phyloP scores from a whole-genome alignment of 2,888 invertebrate genomes.

The Herminia tarsipennalis region DNA sequence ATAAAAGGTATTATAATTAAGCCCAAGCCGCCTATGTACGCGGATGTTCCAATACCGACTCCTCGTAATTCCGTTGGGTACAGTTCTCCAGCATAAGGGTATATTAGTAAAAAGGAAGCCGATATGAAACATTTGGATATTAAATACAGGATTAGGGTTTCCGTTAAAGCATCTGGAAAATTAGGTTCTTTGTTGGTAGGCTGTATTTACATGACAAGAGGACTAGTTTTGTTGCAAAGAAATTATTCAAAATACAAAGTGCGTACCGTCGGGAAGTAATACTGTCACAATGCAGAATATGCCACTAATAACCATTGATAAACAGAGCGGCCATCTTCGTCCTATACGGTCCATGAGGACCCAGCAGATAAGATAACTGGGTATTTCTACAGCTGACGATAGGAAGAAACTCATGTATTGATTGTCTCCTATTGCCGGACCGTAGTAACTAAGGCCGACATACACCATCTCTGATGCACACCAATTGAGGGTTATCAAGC shows the following conservation, averaged over 20 bases:
- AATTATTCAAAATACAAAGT: conserved; percentile 1
- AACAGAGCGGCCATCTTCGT: conserved; percentile 94
- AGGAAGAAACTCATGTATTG: conserved; percentile 96
- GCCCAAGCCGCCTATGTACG: conserved; percentile 95
- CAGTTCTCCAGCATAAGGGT: conserved; percentile 96
- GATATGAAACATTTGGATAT: conserved; percentile 96
- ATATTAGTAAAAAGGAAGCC: conserved; percentile 95
- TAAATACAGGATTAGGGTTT: conserved; percentile 91
- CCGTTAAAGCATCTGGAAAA: conserved; percentile 89
- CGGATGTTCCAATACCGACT: conserved; percentile 95
- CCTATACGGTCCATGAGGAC: conserved; percentile 95
- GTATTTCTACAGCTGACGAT: conserved; percentile 94
- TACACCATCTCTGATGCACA: conserved; percentile 97
- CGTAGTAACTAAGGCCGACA: conserved; percentile 96
- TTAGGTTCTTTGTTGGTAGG: conserved; percentile 20
- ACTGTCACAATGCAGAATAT: conserved; percentile 94
- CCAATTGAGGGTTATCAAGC: conserved; percentile 94
- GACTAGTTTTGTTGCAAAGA: neutral
- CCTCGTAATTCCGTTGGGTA: conserved; percentile 96
- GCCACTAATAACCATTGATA: conserved; percentile 94
- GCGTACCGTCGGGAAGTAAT: conserved; percentile 90
- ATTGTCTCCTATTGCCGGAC: conserved; percentile 94
- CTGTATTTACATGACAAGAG: conserved; percentile 24
- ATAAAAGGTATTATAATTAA: conserved; percentile 96
- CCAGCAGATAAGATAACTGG: conserved; percentile 95